A percentile compares a stretch with the other conserved stretches of the same genome.
These are phyloP conservation scores for Plagodis pulveraria DNA, from an alignment of 2,888 invertebrate genomes.

Conservation along the genomic window DNA sequence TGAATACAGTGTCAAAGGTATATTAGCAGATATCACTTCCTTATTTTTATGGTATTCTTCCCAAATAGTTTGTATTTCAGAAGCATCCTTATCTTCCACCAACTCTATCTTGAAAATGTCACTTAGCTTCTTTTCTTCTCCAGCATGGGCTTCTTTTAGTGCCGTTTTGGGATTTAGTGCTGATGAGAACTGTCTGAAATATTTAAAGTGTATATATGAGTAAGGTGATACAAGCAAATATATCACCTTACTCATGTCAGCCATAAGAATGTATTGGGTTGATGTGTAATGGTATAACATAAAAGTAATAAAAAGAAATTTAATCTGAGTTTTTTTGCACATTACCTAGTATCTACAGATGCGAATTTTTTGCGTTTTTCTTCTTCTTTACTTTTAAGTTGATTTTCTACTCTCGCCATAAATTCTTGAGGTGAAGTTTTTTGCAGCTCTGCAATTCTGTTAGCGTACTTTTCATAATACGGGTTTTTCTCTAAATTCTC, in stretches of 20 bases:
- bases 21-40: constrained; percentile 90
- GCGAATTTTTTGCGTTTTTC: constrained; percentile 67
- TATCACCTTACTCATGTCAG: no score
- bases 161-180: constrained; percentile 86
- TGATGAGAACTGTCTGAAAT: constrained; percentile 86
- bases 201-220: background rate
- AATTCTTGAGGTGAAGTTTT: constrained; percentile 91
- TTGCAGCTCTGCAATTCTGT: constrained; percentile 90
- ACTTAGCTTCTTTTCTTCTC: constrained; percentile 81
- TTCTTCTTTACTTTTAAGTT: constrained; percentile 62
- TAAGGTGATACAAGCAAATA: no score
- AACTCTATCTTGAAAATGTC: constrained; percentile 92
- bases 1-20: constrained; percentile 86
- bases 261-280: no score
- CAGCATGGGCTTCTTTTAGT: constrained; percentile 42
- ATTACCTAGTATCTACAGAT: constrained; percentile 67
- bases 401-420: constrained; percentile 85
- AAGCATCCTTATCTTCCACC: constrained; percentile 87
- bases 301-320: no score
- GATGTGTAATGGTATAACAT: no score
- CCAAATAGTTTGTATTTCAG: constrained; percentile 92
- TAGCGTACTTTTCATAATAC: constrained; percentile 92
- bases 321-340: background rate
- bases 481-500: constrained; percentile 88
- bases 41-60: constrained; percentile 91